Conservation (phyloP, 2,113 vertebrate species). For the Haplochromis vanheusdeni region DNA sequence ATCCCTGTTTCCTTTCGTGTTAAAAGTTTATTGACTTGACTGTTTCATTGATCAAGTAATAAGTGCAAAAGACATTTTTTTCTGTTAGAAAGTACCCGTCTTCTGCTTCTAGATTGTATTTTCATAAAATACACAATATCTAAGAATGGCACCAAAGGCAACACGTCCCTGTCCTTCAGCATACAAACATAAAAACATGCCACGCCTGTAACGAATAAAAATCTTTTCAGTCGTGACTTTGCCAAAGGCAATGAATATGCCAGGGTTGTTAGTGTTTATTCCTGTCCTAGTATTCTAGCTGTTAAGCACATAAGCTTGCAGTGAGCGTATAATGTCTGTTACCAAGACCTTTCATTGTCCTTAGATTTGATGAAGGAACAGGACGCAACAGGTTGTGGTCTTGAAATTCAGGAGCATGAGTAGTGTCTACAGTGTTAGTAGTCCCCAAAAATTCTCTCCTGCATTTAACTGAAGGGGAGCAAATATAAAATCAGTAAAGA, state of each 20-base stretch:
- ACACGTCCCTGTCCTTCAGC: not conserved
- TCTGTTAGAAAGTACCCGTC: not conserved
- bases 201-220: not conserved
- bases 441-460: not conserved
- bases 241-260: not conserved
- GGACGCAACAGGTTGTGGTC: not conserved
- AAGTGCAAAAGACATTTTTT: not conserved
- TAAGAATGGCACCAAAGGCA: not conserved
- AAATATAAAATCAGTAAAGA: not conserved
- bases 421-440: not conserved
- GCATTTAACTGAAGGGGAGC: not conserved
- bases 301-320: not conserved
- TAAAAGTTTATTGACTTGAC: not conserved
- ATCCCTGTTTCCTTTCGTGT: not conserved
- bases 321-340: not conserved
- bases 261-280: not conserved
- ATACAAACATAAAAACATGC: not conserved
- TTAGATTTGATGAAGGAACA: not conserved
- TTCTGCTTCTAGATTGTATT: not conserved
- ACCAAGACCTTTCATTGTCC: not conserved
- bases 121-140: not conserved
- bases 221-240: slow-evolving; percentile 11
- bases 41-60: not conserved
- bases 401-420: not conserved
- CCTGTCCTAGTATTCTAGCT: not conserved